phyloP scores from a whole-genome alignment of 2,888 invertebrate genomes.

The Proisotoma minuta region DNA sequence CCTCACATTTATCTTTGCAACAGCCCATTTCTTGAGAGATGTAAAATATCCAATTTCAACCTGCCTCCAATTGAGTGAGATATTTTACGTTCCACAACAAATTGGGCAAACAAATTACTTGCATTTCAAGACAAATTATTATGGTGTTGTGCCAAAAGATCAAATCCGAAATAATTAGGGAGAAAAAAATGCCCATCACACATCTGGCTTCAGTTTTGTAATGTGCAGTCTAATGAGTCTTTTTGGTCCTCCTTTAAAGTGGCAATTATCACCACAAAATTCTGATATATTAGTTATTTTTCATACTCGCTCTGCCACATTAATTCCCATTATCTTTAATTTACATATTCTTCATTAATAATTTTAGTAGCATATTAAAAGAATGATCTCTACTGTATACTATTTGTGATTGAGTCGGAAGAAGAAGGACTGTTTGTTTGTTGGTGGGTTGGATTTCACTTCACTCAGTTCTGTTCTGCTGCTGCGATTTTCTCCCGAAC shows the following conservation, averaged over 20 bases:
- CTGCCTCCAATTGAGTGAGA: conserved; percentile 32
- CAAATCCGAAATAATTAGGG: conserved; percentile 46
- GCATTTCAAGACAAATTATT: conserved; percentile 46
- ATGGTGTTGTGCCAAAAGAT: conserved; percentile 44
- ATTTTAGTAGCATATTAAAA: neutral
- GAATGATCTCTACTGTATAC: neutral
- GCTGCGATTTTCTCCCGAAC: neutral
- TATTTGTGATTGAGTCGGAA: neutral
- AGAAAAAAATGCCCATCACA: conserved; percentile 14
- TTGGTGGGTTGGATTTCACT: neutral
- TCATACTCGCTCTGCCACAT: neutral
- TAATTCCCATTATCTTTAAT: neutral
- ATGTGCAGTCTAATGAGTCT: conserved; percentile 4
- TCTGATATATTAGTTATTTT: neutral
- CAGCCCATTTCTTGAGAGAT: too few relatives aligned
- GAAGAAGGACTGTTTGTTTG: neutral
- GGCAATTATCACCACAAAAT: neutral
- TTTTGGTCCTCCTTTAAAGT: neutral
- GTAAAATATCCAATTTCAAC: conserved; percentile 8
- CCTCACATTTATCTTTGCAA: too few relatives aligned
- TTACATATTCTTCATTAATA: neutral
- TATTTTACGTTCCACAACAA: conserved; percentile 46
- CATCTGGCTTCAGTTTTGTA: neutral
- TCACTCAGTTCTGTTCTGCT: neutral
- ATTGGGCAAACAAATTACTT: conserved; percentile 48